A percentile compares a stretch with the other conserved stretches of the same genome.
Conservation (phyloP, 2,797 vertebrate genomes). For the Neomorphus geoffroyi region DNA sequence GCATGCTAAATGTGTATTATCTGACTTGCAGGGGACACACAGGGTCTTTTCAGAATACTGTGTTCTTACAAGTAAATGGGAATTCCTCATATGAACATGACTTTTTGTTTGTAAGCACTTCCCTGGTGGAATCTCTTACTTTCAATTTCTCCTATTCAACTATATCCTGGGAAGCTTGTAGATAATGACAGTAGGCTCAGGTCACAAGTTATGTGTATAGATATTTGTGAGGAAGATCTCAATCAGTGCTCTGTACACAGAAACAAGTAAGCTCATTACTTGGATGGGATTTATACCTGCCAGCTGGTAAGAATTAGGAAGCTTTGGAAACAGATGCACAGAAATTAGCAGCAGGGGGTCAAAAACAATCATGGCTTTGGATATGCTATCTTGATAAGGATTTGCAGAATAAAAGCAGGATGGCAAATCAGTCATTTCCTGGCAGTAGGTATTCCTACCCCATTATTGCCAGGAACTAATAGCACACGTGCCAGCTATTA, state of each 20-base stretch:
- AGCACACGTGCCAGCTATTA: background rate
- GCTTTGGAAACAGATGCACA: slow-evolving; percentile 38
- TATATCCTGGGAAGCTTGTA: background rate
- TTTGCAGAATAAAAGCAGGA: slow-evolving; percentile 38
- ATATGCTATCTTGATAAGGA: slow-evolving; percentile 10
- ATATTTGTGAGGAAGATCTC: slow-evolving; percentile 35
- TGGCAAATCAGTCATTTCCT: background rate
- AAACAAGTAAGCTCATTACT: background rate
- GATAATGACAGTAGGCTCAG: background rate
- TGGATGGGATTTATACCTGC: slow-evolving; percentile 26
- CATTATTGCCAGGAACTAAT: background rate
- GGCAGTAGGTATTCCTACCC: background rate
- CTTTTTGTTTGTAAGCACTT: background rate
- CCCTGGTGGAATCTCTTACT: background rate
- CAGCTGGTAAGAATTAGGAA: slow-evolving; percentile 61
- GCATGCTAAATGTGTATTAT: background rate
- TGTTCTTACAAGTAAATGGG: background rate
- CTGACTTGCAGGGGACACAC: background rate
- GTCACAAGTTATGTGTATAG: background rate
- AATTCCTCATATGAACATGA: background rate
- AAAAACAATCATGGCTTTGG: slow-evolving; percentile 17
- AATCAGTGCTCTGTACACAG: slow-evolving; percentile 29
- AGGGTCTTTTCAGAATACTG: background rate
- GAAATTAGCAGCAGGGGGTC: slow-evolving; percentile 9
- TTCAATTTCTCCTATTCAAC: background rate